phyloP scores from a whole-genome alignment of 2,797 vertebrate species.

The Agapornis canus region DNA sequence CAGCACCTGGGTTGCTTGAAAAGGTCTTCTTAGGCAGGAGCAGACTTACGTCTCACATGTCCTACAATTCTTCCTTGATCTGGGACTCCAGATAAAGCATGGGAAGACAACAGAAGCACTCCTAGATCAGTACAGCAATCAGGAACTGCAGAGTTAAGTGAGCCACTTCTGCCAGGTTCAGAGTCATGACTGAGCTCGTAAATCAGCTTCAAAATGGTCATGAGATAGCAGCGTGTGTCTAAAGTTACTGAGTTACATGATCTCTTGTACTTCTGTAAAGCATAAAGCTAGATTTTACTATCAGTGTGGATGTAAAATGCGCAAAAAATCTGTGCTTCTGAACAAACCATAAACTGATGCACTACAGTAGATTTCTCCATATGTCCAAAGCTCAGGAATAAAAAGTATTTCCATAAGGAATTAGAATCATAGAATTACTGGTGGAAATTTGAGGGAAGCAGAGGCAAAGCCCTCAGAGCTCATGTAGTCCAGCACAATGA shows the following conservation, averaged over 20 bases:
- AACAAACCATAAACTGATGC: not conserved
- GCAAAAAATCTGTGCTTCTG: not conserved
- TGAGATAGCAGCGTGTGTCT: not conserved
- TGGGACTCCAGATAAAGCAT: not conserved
- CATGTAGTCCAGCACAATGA: accelerated
- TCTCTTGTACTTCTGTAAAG: not conserved
- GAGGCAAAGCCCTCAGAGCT: not conserved
- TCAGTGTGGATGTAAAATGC: not conserved
- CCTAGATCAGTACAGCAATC: not conserved
- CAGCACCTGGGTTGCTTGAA: not conserved
- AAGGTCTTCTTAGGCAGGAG: not conserved
- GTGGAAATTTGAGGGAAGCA: not conserved
- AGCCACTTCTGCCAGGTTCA: not conserved
- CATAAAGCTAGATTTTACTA: not conserved
- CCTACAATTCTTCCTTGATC: not conserved
- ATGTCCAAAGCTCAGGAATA: not conserved
- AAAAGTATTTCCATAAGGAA: not conserved
- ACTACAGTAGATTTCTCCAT: not conserved
- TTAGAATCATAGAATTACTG: not conserved
- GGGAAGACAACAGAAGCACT: not conserved
- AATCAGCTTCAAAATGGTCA: slow-evolving; percentile 27
- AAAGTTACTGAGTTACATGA: not conserved
- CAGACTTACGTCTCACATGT: not conserved
- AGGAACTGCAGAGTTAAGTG: slow-evolving; percentile 1
- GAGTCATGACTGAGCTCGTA: not conserved